Conservation (phyloP, 2,888 invertebrate genomes). For the Dermolepida albohirtum region DNA sequence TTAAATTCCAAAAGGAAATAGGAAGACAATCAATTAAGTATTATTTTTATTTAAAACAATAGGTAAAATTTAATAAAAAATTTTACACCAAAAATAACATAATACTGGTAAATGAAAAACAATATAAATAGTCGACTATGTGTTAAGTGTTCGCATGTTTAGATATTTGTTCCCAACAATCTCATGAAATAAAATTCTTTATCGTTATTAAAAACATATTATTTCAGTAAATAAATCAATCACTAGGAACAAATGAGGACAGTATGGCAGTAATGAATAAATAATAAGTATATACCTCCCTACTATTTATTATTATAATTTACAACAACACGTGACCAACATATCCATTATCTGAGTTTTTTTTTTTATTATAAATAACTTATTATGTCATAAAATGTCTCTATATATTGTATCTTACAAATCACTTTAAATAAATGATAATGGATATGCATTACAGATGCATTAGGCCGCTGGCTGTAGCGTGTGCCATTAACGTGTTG, state of each 20-base stretch:
- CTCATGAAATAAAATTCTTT: constrained; percentile 20
- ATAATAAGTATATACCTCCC: constrained; percentile 40
- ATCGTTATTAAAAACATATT: constrained; percentile 31
- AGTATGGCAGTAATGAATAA: constrained; percentile 40
- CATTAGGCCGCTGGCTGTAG: constrained; percentile 79
- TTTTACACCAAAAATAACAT: not conserved
- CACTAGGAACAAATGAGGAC: constrained; percentile 40
- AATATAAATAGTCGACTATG: not conserved
- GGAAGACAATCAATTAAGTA: no score
- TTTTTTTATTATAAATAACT: not conserved
- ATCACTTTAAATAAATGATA: constrained; percentile 36
- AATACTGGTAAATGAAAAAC: not conserved
- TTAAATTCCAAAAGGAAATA: no score
- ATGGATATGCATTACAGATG: constrained; percentile 60
- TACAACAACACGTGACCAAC: constrained; percentile 40
- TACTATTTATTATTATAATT: constrained; percentile 42
- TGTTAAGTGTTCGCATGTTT: constrained; percentile 1
- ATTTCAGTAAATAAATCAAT: constrained; percentile 30
- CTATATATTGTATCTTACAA: constrained; percentile 23
- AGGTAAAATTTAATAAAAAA: constrained; percentile 26
- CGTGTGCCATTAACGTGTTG: constrained; percentile 89
- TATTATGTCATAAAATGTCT: not conserved
- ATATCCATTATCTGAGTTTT: constrained; percentile 38
- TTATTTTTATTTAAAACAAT: constrained; percentile 29
- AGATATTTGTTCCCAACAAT: not conserved